Evolutionary conservation across 2,888 invertebrate species (phyloP).

Genomic region (Galerucella pusilla): DNA sequence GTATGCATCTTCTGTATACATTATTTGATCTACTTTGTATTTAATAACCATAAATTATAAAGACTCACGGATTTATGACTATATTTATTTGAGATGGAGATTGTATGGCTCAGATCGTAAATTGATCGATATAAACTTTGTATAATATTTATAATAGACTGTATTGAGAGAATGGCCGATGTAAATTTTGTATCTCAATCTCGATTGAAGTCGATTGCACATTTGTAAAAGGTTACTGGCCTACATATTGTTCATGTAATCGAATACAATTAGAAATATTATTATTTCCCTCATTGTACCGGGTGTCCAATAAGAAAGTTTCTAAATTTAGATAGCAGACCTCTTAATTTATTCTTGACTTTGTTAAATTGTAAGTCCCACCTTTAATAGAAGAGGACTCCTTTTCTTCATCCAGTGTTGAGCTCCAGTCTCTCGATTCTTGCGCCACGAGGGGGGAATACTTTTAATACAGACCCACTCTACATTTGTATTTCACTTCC

Average conservation of each 20-base stretch:
- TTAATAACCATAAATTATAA: conserved; percentile 32
- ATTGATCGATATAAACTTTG: conserved; percentile 7
- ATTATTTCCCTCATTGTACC: neutral
- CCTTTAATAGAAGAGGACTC: too few species aligned
- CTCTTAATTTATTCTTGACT: too few species aligned
- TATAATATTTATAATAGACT: neutral
- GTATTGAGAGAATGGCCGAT: neutral
- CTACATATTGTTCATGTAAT: neutral
- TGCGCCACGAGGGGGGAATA: too few species aligned
- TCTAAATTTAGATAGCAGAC: too few species aligned
- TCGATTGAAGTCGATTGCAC: neutral
- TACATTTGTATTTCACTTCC: too few species aligned
- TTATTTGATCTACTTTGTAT: conserved; percentile 27
- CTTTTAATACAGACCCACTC: too few species aligned
- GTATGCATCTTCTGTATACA: conserved; percentile 31
- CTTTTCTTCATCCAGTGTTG: too few species aligned
- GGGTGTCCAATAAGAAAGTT: too few species aligned
- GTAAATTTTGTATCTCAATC: conserved; percentile 1
- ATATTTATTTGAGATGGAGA: conserved; percentile 26
- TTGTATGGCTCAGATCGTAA: conserved; percentile 1
- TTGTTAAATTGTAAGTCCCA: too few species aligned
- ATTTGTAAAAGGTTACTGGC: neutral
- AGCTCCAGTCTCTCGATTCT: too few species aligned
- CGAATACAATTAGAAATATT: neutral
- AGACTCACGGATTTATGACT: conserved; percentile 26